Percentiles rank a stretch among this genome's conserved stretches.
Evolutionary conservation across 2,888 invertebrate genomes (phyloP).

Genomic region (Apamea crenata): DNA sequence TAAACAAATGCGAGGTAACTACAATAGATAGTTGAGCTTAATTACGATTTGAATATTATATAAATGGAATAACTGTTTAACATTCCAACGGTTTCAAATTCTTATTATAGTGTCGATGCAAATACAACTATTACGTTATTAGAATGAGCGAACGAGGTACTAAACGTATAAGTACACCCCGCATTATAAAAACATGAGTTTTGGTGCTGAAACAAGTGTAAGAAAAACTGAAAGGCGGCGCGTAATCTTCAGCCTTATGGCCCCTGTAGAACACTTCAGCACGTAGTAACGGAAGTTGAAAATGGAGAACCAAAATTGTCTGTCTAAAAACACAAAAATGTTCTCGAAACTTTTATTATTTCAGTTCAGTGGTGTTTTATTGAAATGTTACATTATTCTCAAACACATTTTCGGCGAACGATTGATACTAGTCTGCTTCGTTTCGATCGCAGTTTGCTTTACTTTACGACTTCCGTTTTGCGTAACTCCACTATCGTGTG

Average conservation of each 20-base stretch:
- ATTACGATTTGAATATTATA: conserved; percentile 15
- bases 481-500: no score
- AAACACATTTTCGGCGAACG: no score
- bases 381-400: no score
- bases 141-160: background rate
- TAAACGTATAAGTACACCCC: background rate
- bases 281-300: no score
- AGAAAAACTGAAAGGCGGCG: background rate
- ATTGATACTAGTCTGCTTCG: no score
- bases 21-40: conserved; percentile 9
- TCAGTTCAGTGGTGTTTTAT: no score
- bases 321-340: no score
- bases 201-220: background rate
- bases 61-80: conserved; percentile 20
- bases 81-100: background rate
- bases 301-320: no score
- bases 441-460: no score
- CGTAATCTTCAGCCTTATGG: background rate
- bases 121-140: conserved; percentile 21
- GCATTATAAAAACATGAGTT: background rate
- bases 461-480: no score
- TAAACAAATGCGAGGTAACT: conserved; percentile 19
- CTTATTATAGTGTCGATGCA: background rate
- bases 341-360: no score
- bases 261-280: no score